These are phyloP conservation scores for Leptura quadrifasciata DNA, from an alignment of 2,888 invertebrate genomes.

Conservation along the genomic window DNA sequence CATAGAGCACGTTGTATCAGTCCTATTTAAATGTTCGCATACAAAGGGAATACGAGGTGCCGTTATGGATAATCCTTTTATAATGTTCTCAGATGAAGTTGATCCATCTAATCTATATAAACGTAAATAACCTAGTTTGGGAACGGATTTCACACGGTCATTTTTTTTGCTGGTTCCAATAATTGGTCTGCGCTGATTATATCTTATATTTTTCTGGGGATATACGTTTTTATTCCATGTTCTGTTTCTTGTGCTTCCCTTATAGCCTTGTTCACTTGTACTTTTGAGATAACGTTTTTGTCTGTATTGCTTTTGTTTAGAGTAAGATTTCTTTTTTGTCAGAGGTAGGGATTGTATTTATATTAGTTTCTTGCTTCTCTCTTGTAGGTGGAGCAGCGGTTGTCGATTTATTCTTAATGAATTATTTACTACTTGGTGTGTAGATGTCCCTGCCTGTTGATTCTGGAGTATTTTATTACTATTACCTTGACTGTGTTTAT, in stretches of 20 bases:
- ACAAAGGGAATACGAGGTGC: too few relatives aligned
- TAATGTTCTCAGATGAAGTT: neutral
- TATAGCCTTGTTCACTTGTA: too few relatives aligned
- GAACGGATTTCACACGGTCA: neutral
- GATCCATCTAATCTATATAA: neutral
- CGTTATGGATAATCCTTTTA: too few relatives aligned
- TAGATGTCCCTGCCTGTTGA: neutral
- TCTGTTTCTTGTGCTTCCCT: neutral
- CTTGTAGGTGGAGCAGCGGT: neutral
- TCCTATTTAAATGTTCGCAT: too few relatives aligned
- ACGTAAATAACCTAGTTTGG: constrained; percentile 4
- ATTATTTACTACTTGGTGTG: neutral
- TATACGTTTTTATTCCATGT: neutral
- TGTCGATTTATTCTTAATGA: neutral
- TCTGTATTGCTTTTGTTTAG: neutral
- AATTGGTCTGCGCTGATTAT: too few relatives aligned
- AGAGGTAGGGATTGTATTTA: neutral
- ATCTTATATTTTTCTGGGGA: neutral
- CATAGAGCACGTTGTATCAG: too few relatives aligned
- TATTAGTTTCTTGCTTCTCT: constrained; percentile 2
- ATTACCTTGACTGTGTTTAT: neutral
- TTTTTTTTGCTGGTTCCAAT: neutral
- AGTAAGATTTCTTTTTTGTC: neutral
- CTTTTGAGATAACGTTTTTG: neutral
- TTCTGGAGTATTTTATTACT: neutral